These are phyloP conservation scores for Campylomormyrus numenius DNA, from an alignment of 2,113 vertebrate species.

Conservation along the genomic window DNA sequence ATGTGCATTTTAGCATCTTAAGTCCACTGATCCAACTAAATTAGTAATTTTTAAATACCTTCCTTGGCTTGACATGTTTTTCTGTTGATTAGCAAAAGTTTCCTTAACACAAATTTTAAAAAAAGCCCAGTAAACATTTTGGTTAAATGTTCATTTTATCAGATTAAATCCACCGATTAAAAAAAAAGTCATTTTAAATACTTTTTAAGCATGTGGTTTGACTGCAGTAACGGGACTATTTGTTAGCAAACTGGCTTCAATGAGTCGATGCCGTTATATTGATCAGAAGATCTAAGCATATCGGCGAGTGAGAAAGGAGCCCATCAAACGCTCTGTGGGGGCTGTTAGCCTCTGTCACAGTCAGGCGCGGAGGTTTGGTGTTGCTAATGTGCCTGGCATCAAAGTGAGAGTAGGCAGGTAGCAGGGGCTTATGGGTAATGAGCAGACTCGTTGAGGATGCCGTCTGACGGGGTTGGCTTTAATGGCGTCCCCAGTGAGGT, in stretches of 20 bases:
- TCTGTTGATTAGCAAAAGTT: background rate
- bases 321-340: background rate
- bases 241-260: background rate
- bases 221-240: background rate
- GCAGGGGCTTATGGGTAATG: conserved; percentile 5
- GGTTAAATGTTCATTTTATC: background rate
- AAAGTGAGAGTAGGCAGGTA: background rate
- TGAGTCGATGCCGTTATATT: background rate
- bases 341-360: background rate
- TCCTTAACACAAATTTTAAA: background rate
- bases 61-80: background rate
- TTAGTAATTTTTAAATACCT: background rate
- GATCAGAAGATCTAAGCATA: background rate
- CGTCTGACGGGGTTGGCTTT: background rate
- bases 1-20: background rate
- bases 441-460: background rate
- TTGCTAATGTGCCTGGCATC: background rate
- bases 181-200: background rate
- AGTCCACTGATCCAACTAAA: background rate
- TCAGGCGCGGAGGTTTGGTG: background rate
- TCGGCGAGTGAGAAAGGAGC: background rate
- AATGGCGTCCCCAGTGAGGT: background rate
- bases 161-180: background rate
- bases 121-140: background rate
- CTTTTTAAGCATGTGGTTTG: background rate